These are phyloP conservation scores for Sphaeramia orbicularis DNA, from an alignment of 2,797 vertebrate genomes.

Conservation along the genomic window DNA sequence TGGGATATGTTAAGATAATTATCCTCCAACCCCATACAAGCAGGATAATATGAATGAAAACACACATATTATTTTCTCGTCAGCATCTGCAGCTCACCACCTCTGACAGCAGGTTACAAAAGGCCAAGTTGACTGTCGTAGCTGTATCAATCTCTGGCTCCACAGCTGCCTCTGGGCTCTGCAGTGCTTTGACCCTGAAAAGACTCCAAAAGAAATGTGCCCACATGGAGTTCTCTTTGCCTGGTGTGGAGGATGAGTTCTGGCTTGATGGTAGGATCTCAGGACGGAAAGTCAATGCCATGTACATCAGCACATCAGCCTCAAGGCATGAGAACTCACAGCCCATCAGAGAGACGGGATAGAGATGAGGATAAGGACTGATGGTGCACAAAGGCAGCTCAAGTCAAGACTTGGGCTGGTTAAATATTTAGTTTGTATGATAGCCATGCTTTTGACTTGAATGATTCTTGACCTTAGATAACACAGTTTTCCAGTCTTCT, in stretches of 20 bases:
- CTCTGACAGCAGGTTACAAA: not conserved
- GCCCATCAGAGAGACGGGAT: conserved; percentile 19
- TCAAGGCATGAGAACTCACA: not conserved
- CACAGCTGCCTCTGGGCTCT: not conserved
- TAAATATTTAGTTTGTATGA: not conserved
- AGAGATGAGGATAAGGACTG: not conserved
- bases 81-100: not conserved
- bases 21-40: too few relatives aligned
- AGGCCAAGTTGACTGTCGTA: not conserved
- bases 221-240: not conserved
- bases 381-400: not conserved
- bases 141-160: conserved; percentile 2
- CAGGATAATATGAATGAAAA: not conserved
- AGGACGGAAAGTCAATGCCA: not conserved
- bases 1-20: too few relatives aligned
- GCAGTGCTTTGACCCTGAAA: conserved; percentile 12
- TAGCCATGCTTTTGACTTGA: not conserved
- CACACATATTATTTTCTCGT: not conserved
- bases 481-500: not conserved
- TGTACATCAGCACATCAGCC: not conserved
- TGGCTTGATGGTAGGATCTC: not conserved
- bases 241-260: not conserved
- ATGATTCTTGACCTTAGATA: not conserved
- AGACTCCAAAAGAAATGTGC: not conserved
- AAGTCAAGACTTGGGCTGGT: not conserved